Conservation (phyloP, 2,797 vertebrate species). For the Sorex maritimensis region DNA sequence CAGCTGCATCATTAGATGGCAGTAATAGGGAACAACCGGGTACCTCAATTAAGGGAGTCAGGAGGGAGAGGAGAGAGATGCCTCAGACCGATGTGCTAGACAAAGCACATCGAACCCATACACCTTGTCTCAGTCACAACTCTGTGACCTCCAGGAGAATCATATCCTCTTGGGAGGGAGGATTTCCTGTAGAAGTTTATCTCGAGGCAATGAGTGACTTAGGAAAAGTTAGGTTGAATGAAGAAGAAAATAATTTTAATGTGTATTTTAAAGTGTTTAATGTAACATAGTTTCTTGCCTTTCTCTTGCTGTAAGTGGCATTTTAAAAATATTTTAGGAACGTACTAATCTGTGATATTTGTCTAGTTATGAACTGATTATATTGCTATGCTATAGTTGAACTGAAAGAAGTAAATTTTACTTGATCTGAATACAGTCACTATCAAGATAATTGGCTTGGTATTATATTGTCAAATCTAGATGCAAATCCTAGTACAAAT, state of each 20-base stretch:
- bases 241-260: background rate
- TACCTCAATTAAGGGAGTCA: background rate
- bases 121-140: too few relatives aligned
- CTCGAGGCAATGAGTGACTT: background rate
- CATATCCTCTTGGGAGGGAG: too few relatives aligned
- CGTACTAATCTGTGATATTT: background rate
- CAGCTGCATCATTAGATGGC: background rate
- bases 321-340: constrained; percentile 40
- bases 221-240: background rate
- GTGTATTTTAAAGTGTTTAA: background rate
- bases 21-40: background rate
- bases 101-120: background rate
- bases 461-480: background rate
- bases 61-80: background rate
- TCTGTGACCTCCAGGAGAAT: background rate
- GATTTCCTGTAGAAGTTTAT: background rate
- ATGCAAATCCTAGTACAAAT: background rate
- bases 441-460: background rate
- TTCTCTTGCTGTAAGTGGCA: background rate
- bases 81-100: background rate
- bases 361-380: background rate
- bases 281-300: background rate
- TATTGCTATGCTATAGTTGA: background rate
- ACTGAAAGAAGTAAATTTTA: constrained; percentile 39
- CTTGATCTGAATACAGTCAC: background rate